Base-by-base conservation (phyloP, 2,113 vertebrate species). In the Clarias batrachus region DNA sequence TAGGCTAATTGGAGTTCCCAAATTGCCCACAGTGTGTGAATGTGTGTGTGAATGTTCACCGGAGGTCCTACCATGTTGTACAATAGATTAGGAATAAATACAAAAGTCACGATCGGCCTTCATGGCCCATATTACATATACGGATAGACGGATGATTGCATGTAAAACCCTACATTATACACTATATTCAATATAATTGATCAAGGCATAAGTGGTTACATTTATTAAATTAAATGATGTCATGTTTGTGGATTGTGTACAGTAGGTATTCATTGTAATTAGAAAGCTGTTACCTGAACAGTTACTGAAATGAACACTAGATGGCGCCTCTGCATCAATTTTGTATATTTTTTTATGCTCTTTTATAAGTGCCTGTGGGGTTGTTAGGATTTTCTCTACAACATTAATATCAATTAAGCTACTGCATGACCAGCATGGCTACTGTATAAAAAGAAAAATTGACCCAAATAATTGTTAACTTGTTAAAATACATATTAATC, bases 261-360 rank as follows among this genome's bases (percentile, higher is more conserved):
- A 17, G 2, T 37, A 30, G 17, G 30, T 70, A 48, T 48, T 74
- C 71, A 25, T n/a, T 16, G 12, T 73, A 12, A 27, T 56, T 17
- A 16, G 52, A 76, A 9, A 8, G 21, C 17, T 9, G 3, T 23
- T 19, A 41, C 8, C 23, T 48, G 54, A 37, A 12, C 21, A 4
- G 4, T 62, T 19, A 6, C 17, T 17, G 14, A 30, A 4, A 21
- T 63, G 30, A 80, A 17, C 87, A 78, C 84, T 62, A 88, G 87
- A 79, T 83, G 87, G 87, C 71, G 84, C 41, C 52, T 30, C 23
- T 70, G 62, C 54, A 62, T 57, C 12, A 84, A 16, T 16, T 78
- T 85, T 78, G n/a, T 56, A 5, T 16, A 0, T 57, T 7, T 48
- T n/a, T 25, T 2, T 70, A 70, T 16, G 17, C 2, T 10, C 30